Evolutionary conservation across 1,140 invertebrate species (phyloP).

Genomic region (Theocolax elegans): DNA sequence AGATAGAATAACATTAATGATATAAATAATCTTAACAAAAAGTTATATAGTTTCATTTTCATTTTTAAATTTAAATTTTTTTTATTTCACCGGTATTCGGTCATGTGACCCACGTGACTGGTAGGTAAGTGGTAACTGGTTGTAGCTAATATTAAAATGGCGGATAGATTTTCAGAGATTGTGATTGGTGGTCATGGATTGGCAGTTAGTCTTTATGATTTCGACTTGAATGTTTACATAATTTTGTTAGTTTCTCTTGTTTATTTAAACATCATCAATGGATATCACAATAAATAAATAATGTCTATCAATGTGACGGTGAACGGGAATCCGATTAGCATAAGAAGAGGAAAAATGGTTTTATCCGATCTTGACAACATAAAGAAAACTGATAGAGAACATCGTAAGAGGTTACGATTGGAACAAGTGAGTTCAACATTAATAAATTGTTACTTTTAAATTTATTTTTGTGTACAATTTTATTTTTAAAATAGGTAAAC

Average conservation of each 20-base stretch:
- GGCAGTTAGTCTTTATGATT: constrained; percentile 41
- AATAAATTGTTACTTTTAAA: not conserved
- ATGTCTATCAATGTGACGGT: constrained; percentile 71
- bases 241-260: not conserved
- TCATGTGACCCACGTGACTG: not conserved
- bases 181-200: constrained; percentile 31
- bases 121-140: too few relatives aligned
- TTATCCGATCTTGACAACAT: constrained; percentile 63
- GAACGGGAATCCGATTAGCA: constrained; percentile 64
- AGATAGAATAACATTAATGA: too few relatives aligned
- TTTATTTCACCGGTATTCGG: not conserved
- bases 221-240: constrained; percentile 37
- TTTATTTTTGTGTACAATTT: not conserved
- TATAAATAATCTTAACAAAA: too few relatives aligned
- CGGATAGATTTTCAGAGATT: not conserved
- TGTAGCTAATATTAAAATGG: constrained; percentile 3
- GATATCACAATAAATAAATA: constrained; percentile 33
- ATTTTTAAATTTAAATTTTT: constrained; percentile 8
- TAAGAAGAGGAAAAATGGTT: constrained; percentile 63
- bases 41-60: too few relatives aligned
- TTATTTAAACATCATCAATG: constrained; percentile 1
- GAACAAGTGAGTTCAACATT: constrained; percentile 61
- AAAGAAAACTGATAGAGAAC: constrained; percentile 67
- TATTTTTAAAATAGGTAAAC: constrained; percentile 58
- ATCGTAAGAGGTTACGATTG: constrained; percentile 67